Evolutionary conservation across 2,113 vertebrate genomes (phyloP).

Genomic region (Oceanites oceanicus): DNA sequence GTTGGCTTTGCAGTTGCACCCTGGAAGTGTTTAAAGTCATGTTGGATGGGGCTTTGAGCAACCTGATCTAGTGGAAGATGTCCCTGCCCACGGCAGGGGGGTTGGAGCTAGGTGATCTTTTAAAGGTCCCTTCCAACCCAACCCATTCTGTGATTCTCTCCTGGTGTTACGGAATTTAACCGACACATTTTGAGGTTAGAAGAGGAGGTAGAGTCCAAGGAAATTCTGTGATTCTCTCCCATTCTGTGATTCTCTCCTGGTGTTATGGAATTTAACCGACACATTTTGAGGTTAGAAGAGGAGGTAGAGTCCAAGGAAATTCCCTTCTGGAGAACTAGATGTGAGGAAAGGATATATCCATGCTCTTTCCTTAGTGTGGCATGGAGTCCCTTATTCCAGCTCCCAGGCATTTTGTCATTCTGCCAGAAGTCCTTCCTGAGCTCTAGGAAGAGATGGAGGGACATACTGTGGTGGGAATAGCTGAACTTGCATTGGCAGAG

Average conservation of each 20-base stretch:
- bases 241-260: background rate
- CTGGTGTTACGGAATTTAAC: background rate
- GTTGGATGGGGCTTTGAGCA: background rate
- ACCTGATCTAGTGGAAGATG: background rate
- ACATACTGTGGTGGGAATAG: background rate
- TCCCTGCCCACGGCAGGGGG: fast-evolving
- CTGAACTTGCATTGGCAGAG: background rate
- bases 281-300: background rate
- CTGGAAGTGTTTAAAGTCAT: background rate
- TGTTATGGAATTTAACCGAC: background rate
- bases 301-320: background rate
- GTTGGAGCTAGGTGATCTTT: background rate
- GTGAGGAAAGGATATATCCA: background rate
- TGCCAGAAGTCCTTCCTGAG: background rate
- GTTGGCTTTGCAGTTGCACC: background rate
- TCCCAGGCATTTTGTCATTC: background rate
- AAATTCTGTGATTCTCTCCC: too few species aligned
- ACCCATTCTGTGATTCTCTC: background rate
- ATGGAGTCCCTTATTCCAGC: background rate
- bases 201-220: background rate
- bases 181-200: background rate
- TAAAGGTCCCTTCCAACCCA: background rate
- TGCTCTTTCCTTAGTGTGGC: background rate
- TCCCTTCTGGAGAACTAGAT: background rate
- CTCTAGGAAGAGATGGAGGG: background rate